Base-by-base conservation (phyloP, 2,113 vertebrate species). In the Cynocephalus volans region DNA sequence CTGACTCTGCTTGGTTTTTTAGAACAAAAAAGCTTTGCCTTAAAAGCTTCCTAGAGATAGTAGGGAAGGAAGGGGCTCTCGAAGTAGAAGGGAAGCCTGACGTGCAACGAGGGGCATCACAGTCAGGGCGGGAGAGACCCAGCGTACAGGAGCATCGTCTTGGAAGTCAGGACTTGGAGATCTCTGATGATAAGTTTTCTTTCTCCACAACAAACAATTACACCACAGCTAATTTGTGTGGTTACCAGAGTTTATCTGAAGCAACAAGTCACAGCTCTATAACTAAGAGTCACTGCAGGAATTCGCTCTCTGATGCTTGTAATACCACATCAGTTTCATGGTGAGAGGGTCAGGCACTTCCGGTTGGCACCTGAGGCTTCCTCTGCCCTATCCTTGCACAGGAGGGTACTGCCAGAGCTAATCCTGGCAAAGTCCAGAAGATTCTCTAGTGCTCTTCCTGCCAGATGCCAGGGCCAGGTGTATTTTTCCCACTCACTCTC, bases 391-490 rank as follows among this genome's bases (percentile, higher is more conserved):
- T 23, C 41, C 48, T 89, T 26, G 7, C 4, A 2, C 45, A 18
- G 1, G 18, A 85, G 6, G 14, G 8, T 36, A 11, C 52, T 0
- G 0, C 45, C 23, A 28, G 60, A 6, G 28, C 60, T 5, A 3
- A 19, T 52, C 33, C 24, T 60, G 65, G 33, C 11, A 1, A 64
- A 15, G 17, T 89, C 94, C 67, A 26, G 87, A 82, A 60, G 77
- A 4, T 8, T n/a, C 54, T 70, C 12, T 36, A 65, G 24, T 52
- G 45, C 8, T 62, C 54, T 75, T 81, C 24, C n/a, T 70, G 70
- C 81, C 65, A 56, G 60, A 73, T 18, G 6, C 45, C 36, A 10
- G 31, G 13, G 54, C 65, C 9, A 8, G 58, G 11, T 23, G 33
- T 48, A 10, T 18, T n/a, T 54, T 72, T 69, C 33, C 18, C 50